Evolutionary conservation across 1,140 invertebrate genomes (phyloP).

Genomic region (Mamestra configurata): DNA sequence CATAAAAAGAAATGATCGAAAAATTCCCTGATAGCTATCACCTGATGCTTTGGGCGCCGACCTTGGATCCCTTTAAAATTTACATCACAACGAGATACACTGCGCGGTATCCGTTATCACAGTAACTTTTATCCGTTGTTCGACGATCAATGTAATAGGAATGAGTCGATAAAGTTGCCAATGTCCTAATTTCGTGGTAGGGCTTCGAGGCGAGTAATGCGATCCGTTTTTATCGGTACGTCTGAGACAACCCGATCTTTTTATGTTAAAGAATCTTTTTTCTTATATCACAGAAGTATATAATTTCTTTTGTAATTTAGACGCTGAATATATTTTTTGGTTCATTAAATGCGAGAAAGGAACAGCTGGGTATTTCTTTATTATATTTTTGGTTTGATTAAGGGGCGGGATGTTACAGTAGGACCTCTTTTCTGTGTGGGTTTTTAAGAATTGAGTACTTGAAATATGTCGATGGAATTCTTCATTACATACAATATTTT

Average conservation of each 20-base stretch:
- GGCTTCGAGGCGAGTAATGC: conserved; percentile 16
- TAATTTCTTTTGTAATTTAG: conserved; percentile 46
- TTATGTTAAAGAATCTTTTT: conserved; percentile 42
- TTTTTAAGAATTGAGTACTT: neutral
- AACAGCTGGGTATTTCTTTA: conserved; percentile 32
- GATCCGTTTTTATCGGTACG: conserved; percentile 19
- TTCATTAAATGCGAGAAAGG: conserved; percentile 30
- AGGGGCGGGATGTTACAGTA: neutral
- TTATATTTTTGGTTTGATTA: conserved; percentile 34
- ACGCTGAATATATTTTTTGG: conserved; percentile 37
- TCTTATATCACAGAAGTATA: conserved; percentile 41
- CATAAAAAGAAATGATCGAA: conserved; percentile 50
- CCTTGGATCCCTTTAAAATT: neutral
- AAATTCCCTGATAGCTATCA: conserved; percentile 27
- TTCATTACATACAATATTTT: too few species aligned
- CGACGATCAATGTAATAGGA: neutral
- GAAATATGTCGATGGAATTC: neutral
- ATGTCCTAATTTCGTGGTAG: conserved; percentile 24
- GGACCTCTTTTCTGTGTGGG: neutral
- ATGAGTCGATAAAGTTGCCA: neutral
- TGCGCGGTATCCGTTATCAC: neutral
- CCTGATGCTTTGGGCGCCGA: conserved; percentile 34
- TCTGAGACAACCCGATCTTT: conserved; percentile 30
- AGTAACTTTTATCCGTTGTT: neutral
- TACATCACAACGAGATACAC: neutral